Base-by-base conservation (phyloP, 2,113 vertebrate species). In the Tapirus terrestris region DNA sequence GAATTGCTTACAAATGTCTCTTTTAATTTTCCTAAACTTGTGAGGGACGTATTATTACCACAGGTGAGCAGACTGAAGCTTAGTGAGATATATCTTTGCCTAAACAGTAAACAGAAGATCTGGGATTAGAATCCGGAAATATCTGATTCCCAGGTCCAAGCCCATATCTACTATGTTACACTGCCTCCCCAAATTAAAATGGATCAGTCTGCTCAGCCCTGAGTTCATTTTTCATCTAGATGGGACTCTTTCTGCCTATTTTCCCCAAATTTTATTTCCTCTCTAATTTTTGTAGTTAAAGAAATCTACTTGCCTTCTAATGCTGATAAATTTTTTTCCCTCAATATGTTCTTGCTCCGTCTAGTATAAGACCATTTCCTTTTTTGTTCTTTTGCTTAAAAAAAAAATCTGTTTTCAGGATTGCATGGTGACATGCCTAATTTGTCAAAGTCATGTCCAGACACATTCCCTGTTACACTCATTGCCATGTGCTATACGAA, bases 81-180 rank as follows among this genome's bases (percentile, higher is more conserved):
- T 6, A 12, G 58, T 27, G 70, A 53, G 65, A 43, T 73, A 9
- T 13, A 29, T 53, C 29, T 73, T 53, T 67, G 25, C 12, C 56
- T 72, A 16, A 25, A 29, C 8, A 61, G 79, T 31, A 9, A 53
- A 61, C 31, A 36, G 13, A 33, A 14, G 51, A 48, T 21, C 61
- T 48, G 31, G 89, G 45, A 6, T 17, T 88, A 36, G 51, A 43
- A 58, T 31, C 27, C 27, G 60, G 77, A 67, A 76, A 18, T 16
- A 8, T n/a, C 89, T n/a, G 51, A 43, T 48, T 36, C 53, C 65
- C 17, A 17, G 58, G 27, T 8, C 48, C 25, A 5, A 1, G 2
- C 8, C 20, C 60, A 9, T 3, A 12, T 45, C 60, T 58, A 5
- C 51, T 12, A 0, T 2, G 13, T 25, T 31, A 2, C 4, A 5